Conservation (phyloP, 2,113 vertebrate genomes). For the Ramphastos sulfuratus region DNA sequence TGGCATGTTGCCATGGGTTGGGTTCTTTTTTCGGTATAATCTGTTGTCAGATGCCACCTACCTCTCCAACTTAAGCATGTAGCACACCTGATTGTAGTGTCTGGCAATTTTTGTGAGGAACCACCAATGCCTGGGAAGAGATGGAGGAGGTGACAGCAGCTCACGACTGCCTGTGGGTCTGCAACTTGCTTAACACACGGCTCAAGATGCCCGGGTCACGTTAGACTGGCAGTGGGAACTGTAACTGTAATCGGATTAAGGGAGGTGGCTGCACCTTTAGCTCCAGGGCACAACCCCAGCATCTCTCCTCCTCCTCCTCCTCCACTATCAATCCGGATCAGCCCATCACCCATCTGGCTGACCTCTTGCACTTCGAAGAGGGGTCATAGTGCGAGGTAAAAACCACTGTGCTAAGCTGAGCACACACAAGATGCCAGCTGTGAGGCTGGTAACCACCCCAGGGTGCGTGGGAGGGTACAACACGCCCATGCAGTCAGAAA, state of each 20-base stretch:
- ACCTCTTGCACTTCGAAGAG: not conserved
- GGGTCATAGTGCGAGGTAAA: not conserved
- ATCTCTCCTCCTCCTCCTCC: not conserved
- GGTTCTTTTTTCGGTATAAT: not conserved
- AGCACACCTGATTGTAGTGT: not conserved
- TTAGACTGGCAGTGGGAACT: not conserved
- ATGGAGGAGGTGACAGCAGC: not conserved
- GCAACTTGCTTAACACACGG: not conserved
- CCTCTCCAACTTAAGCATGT: not conserved
- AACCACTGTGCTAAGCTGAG: not conserved
- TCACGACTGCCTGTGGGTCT: not conserved
- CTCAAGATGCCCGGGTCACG: not conserved
- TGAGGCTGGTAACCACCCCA: not conserved
- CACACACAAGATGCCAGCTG: not conserved
- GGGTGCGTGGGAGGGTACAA: not conserved
- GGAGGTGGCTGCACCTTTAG: not conserved
- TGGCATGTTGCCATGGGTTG: not conserved
- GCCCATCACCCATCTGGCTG: not conserved
- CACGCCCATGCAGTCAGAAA: fast-evolving
- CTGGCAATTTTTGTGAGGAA: not conserved
- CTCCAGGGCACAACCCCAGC: not conserved
- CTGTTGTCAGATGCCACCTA: not conserved
- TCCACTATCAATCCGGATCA: not conserved
- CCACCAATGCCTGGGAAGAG: not conserved
- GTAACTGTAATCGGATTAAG: not conserved